Base-by-base conservation (phyloP, 2,888 invertebrate species). In the Callyntrura guangdongensis region DNA sequence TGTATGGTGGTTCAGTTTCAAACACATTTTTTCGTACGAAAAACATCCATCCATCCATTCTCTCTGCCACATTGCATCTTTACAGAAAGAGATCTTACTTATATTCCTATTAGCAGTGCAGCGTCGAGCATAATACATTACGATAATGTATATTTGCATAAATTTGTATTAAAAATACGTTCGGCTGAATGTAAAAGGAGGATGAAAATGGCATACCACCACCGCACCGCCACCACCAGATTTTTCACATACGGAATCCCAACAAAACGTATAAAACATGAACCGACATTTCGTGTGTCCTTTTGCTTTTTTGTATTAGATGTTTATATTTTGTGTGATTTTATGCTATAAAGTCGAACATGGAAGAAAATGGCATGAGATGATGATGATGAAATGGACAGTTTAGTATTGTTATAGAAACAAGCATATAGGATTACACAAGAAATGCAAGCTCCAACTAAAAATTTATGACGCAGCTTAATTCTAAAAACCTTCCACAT, bases 131-230 rank as follows among this genome's bases (percentile, higher is more conserved):
- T 53, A 36, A 8, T 77, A 53, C 53, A 53, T 53, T 22, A 77
- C 22, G 49, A 74, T 53, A 49, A 77, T 77, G 53, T 20, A 56
- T 53, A 56, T 77, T 77, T 77, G 77, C 77, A 77, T 77, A 53
- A 77, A 77, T 77, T 25, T 77, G 27, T 47, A 22, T 77, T 53
- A 22, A 53, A 53, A 49, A 77, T 47, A 49, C 53, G 17, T 17
- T 72, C 77, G 53, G 36, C 14, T n/a, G 11, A 22, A 20, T 25
- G 5, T 77, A 5, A 77, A 47, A 36, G 6, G 25, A 27, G 14
- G 67, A 12, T 2, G 11, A 14, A 11, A 64, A 74, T 74, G 74
- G 74, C 17, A 74, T 74, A 74, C 74, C 67, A 67, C 36, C 36
- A 36, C 36, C 36, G 36, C n/a, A n/a, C n/a, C 36, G 36, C 36